phyloP scores from a whole-genome alignment of 2,113 vertebrate genomes.

The Callipepla californica region DNA sequence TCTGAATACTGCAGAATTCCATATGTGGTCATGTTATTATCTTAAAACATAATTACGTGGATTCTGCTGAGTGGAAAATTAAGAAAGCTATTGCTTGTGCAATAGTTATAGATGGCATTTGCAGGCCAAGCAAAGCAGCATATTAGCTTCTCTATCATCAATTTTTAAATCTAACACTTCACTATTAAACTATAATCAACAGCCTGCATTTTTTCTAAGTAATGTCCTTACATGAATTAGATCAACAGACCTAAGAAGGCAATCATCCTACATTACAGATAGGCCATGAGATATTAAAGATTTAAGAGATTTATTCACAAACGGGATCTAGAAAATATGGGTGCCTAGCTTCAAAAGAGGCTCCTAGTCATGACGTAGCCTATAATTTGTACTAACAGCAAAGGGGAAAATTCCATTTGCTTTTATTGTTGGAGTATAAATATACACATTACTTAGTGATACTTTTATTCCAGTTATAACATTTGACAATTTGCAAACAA shows the following conservation, averaged over 20 bases:
- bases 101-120: constrained; percentile 8
- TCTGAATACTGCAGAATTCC: not conserved
- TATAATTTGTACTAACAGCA: constrained; percentile 60
- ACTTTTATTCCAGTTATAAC: constrained; percentile 51
- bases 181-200: constrained; percentile 38
- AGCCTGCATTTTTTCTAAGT: constrained; percentile 2
- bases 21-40: not conserved
- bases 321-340: not conserved
- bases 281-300: not conserved
- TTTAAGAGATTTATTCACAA: not conserved
- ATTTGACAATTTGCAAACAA: constrained; percentile 44
- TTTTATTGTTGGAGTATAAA: constrained; percentile 71
- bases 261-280: not conserved
- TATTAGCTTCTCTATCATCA: constrained; percentile 6
- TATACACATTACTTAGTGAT: constrained; percentile 49
- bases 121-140: constrained; percentile 51
- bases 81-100: constrained; percentile 22
- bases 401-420: constrained; percentile 65
- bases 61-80: constrained; percentile 39
- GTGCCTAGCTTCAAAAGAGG: not conserved
- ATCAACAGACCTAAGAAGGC: not conserved
- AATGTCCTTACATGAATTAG: constrained; percentile 11
- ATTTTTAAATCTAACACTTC: constrained; percentile 54
- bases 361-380: constrained; percentile 58
- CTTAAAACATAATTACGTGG: constrained; percentile 49